These are phyloP conservation scores for Suricata suricatta DNA, from an alignment of 2,113 vertebrate genomes.

Conservation along the genomic window DNA sequence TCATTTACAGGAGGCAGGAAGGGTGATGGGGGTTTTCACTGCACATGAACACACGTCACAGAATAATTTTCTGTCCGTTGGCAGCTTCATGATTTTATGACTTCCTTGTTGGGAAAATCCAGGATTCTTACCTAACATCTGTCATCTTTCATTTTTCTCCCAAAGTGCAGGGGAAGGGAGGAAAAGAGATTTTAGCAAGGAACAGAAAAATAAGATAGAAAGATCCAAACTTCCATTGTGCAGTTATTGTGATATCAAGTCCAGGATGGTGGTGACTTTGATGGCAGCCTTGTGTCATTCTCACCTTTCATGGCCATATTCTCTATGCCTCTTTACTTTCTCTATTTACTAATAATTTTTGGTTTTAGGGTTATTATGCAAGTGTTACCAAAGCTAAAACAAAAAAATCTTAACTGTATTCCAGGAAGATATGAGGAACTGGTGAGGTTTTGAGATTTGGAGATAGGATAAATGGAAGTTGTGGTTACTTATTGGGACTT, in stretches of 20 bases:
- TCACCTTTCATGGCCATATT: neutral
- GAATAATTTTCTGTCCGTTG: neutral
- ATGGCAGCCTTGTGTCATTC: neutral
- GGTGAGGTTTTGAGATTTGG: neutral
- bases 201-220: neutral
- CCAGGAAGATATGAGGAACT: neutral
- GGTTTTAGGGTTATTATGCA: neutral
- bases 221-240: neutral
- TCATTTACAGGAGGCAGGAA: neutral
- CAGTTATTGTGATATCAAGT: neutral
- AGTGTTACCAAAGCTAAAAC: neutral
- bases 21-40: neutral
- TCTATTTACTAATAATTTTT: constrained; percentile 18
- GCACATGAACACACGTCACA: neutral
- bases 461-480: neutral
- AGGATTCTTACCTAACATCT: neutral
- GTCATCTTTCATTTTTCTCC: neutral
- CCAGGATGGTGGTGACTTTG: constrained; percentile 37
- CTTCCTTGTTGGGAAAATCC: neutral
- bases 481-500: neutral
- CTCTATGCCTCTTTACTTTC: constrained; percentile 51
- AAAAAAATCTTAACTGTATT: neutral
- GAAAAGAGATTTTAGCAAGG: neutral
- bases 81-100: neutral
- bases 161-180: neutral